phyloP scores from a whole-genome alignment of 2,888 invertebrate genomes.

The Cheilosia pagana region DNA sequence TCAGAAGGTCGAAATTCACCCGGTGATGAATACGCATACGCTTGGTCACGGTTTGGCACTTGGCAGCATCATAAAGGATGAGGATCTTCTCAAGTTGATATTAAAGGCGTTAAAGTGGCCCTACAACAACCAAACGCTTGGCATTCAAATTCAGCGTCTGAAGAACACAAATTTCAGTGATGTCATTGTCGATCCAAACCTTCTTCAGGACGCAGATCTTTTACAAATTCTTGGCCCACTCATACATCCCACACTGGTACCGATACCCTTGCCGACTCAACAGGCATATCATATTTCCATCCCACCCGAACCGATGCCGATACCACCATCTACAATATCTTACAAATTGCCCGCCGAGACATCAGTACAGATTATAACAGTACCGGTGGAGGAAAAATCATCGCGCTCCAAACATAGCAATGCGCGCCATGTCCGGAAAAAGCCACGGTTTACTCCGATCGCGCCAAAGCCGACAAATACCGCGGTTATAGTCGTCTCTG shows the following conservation, averaged over 20 bases:
- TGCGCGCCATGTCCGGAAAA: constrained; percentile 29
- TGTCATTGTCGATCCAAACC: constrained; percentile 81
- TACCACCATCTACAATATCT: constrained; percentile 78
- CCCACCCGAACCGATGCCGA: constrained; percentile 35
- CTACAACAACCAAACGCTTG: constrained; percentile 79
- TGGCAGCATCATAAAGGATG: constrained; percentile 82
- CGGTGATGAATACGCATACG: constrained; percentile 43
- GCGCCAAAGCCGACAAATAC: constrained; percentile 46
- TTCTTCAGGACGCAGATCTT: constrained; percentile 82
- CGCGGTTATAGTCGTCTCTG: constrained; percentile 77
- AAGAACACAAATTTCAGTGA: constrained; percentile 81
- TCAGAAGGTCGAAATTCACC: constrained; percentile 47
- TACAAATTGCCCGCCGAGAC: constrained; percentile 83
- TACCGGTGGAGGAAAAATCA: constrained; percentile 79
- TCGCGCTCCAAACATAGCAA: constrained; percentile 51
- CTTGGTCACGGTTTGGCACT: constrained; percentile 80
- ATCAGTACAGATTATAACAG: constrained; percentile 82
- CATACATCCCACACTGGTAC: constrained; percentile 76
- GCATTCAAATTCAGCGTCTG: constrained; percentile 80
- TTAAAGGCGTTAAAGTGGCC: constrained; percentile 83
- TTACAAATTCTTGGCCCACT: constrained; percentile 82
- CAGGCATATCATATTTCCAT: constrained; percentile 53
- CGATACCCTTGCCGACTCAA: constrained; percentile 29
- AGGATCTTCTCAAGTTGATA: constrained; percentile 82
- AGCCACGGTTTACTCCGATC: constrained; percentile 54